Evolutionary conservation across 2,797 vertebrate genomes (phyloP), one percentile per base, ranked within the genome.

Genomic region (Sebastes kiyomatsui): DNA sequence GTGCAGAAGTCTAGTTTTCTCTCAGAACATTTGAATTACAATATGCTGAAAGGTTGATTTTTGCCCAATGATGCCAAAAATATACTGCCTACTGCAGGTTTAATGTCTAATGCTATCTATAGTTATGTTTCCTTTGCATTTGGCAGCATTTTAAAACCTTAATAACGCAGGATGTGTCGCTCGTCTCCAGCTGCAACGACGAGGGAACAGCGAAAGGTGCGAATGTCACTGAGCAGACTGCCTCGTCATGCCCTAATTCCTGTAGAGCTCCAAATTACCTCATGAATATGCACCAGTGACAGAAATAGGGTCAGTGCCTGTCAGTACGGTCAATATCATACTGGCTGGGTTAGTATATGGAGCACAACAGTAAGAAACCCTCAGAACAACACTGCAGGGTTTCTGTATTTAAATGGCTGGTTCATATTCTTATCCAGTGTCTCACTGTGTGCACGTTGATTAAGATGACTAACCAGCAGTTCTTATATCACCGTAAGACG

Each of bases 281-380:
- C 49, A 83, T 93, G 87, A 92, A 91, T 89, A 89, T 85, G 83
- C 88, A 80, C 77, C 35, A 25, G 71, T 83, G 70, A 52, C 79
- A 77, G 86, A 92, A 90, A 90, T 87, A 87, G 65, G 92, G 92
- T 90, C 88, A 88, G 67, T 70, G 72, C 73, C 80, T 89, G 87
- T 89, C 84, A 68, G 79, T 79, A 23, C 64, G 35, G 55, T 67
- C 59, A 77, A 61, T 71, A 81, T 87, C 84, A 84, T 83, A 76
- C 77, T 69, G 67, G 55, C 74, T 52, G 76, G 67, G 49, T 83
- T 68, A 20, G 56, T 72, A 32, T 83, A 60, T 33, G 55, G 52
- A 81, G 58, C 61, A 66, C 46, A 74, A 73, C 52, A 65, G 60
- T 23, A 66, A 59, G 67, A 71, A 82, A 74, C 27, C 55, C 22